phyloP scores from a whole-genome alignment of 2,113 vertebrate genomes.

The Zootoca vivipara region DNA sequence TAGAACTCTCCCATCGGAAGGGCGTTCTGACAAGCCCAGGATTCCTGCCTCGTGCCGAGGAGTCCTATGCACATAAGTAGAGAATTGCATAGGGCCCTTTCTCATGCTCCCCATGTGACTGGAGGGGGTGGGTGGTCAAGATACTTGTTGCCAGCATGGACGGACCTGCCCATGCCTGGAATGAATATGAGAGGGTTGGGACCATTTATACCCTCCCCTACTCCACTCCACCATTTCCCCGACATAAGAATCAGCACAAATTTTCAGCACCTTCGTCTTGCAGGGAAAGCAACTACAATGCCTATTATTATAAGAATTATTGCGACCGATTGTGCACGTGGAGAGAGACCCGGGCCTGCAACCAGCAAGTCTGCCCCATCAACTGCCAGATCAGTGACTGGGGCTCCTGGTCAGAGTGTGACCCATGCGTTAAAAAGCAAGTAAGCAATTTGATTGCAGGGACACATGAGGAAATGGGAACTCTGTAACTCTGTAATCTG shows the following conservation, averaged over 20 bases:
- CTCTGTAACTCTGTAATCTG: neutral
- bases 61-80: neutral
- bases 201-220: too few relatives aligned
- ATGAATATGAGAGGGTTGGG: too few relatives aligned
- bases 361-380: slow-evolving; percentile 76
- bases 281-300: slow-evolving; percentile 66
- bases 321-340: slow-evolving; percentile 68
- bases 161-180: too few relatives aligned
- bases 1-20: neutral
- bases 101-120: neutral
- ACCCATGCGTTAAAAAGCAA: slow-evolving; percentile 79
- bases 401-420: slow-evolving; percentile 79
- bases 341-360: slow-evolving; percentile 72
- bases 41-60: neutral
- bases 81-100: too few relatives aligned
- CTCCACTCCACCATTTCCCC: too few relatives aligned
- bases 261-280: neutral
- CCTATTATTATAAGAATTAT: slow-evolving; percentile 69
- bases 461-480: neutral
- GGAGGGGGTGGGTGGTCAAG: neutral
- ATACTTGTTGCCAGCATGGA: neutral
- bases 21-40: neutral
- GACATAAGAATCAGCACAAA: slow-evolving; percentile 5
- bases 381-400: slow-evolving; percentile 77
- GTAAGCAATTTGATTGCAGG: slow-evolving; percentile 62